Conservation (phyloP, 2,113 vertebrate genomes). For the Hemiscyllium ocellatum region DNA sequence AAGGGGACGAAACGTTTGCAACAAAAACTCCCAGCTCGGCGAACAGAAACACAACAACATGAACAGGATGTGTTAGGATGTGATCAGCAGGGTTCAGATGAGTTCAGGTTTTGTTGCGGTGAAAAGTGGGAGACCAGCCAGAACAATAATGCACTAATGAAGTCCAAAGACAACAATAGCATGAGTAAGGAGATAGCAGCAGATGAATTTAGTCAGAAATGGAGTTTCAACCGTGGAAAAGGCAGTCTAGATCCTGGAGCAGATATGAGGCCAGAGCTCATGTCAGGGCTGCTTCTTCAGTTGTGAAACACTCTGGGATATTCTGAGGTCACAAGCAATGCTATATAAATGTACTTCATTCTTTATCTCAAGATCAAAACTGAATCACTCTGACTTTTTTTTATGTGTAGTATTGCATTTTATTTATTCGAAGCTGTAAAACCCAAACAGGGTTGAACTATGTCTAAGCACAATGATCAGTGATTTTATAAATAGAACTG, state of each 20-base stretch:
- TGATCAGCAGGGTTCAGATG: neutral
- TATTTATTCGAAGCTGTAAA: neutral
- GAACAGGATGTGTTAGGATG: neutral
- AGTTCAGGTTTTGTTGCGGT: neutral
- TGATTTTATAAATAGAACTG: constrained; percentile 20
- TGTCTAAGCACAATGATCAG: neutral
- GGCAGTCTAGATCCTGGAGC: neutral
- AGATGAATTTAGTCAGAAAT: neutral
- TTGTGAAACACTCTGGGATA: neutral
- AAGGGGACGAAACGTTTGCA: too few relatives aligned
- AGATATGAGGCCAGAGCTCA: neutral
- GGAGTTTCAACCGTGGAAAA: neutral
- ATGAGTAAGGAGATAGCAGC: neutral
- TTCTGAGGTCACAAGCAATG: neutral
- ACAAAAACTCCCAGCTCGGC: too few relatives aligned
- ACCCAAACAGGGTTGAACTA: neutral
- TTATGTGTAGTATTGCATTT: neutral
- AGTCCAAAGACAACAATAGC: neutral
- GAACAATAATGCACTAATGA: too few relatives aligned
- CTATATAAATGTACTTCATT: neutral
- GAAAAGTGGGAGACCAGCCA: neutral
- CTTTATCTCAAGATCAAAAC: neutral
- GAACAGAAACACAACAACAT: too few relatives aligned
- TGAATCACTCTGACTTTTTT: too few relatives aligned
- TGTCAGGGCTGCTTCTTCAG: neutral